Base-by-base conservation (phyloP, 2,888 invertebrate species). In the Drosophila leonis region DNA sequence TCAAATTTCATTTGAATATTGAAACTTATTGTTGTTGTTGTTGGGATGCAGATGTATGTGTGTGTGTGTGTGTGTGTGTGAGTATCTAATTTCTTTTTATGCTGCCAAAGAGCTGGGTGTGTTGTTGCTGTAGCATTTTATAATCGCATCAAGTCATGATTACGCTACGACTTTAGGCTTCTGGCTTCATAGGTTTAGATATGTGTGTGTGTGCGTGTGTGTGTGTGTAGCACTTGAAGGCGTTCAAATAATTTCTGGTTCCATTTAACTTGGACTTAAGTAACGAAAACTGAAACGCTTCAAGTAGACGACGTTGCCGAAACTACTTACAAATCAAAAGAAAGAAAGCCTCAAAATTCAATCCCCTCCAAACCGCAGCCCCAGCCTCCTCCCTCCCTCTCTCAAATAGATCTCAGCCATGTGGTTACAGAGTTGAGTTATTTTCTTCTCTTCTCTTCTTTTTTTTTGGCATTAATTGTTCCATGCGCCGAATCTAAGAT, bases 101-200 rank as follows among this genome's bases (percentile, higher is more conserved):
- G 72, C 71, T 83, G 77, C 78, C 79, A 73, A 83, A 77, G 73
- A 76, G 71, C 82, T 75, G 62, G 52, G 29, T 63, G 62, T 75
- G 74, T 71, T 75, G 73, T 67, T 75, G 31, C 6, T 48, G 63
- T 65, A 66, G 70, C 67, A 72, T 86, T 86, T 83, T 89, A 83
- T 88, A 88, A 88, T 88, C 88, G 90, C 88, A 88, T 88, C 88
- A 88, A 88, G 88, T 88, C 88, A 88, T 88, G 88, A 90, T 88
- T 88, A 88, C 78, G 75, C 79, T 85, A 83, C 71, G 80, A 83
- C 84, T 86, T 86, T 48, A 57, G 51, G 29, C 56, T 70, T 54
- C 29, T 52, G 31, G 31, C 51, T 54, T 51, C 49, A 44, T 46
- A 18, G 54, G 29, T 37, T 67, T 60, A 59, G 46, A 57, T 54